phyloP scores from a whole-genome alignment of 2,113 vertebrate species.

The Menura novaehollandiae region DNA sequence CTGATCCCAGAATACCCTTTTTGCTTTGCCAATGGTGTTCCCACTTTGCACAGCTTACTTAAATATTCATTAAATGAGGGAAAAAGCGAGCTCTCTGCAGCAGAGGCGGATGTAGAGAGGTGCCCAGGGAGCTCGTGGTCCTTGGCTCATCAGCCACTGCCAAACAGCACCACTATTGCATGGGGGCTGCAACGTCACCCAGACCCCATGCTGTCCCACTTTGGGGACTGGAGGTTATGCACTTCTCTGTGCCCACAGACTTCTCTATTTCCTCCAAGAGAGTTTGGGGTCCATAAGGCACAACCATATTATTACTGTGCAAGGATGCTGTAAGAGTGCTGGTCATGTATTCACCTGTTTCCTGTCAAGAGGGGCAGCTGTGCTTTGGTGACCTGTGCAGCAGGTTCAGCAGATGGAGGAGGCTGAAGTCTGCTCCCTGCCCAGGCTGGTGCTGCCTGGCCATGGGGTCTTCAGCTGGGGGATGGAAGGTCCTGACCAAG shows the following conservation, averaged over 20 bases:
- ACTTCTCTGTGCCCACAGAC: not conserved
- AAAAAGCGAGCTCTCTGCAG: not conserved
- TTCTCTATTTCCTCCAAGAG: not conserved
- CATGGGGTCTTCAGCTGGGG: not conserved
- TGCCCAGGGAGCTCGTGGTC: not conserved
- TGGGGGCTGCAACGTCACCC: not conserved
- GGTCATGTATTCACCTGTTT: not conserved
- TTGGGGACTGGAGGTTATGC: not conserved
- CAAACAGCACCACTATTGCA: not conserved
- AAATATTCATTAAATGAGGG: conserved; percentile 45
- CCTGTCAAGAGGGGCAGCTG: not conserved
- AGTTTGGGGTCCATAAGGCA: not conserved
- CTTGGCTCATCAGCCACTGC: not conserved
- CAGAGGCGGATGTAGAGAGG: not conserved
- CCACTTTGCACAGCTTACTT: conserved; percentile 24
- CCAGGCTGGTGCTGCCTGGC: not conserved
- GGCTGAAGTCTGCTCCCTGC: not conserved
- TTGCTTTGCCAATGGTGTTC: not conserved
- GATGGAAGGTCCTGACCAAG: not conserved
- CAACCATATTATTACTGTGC: not conserved
- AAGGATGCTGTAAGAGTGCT: not conserved
- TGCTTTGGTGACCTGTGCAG: rapidly evolving
- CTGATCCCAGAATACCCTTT: conserved; percentile 29
- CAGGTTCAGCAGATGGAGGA: not conserved
- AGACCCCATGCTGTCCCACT: not conserved